These are phyloP conservation scores for Macaria liturata DNA, from an alignment of 2,888 invertebrate species.

Conservation along the genomic window DNA sequence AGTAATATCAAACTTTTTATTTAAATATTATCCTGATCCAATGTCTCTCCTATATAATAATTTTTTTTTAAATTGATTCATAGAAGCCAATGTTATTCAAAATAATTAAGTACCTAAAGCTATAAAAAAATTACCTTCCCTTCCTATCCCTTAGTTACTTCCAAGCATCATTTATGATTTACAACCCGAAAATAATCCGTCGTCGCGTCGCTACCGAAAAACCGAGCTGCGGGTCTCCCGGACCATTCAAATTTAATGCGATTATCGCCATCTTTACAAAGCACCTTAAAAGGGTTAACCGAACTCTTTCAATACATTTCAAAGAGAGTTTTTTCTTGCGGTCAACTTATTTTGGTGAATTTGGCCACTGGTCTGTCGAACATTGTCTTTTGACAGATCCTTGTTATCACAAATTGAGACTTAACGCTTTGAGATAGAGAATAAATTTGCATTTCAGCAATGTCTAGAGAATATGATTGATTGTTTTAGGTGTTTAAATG, in stretches of 20 bases:
- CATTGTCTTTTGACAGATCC: not conserved
- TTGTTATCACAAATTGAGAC: not conserved
- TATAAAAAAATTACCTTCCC: too few relatives aligned
- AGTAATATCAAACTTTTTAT: too few relatives aligned
- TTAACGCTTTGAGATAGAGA: not conserved
- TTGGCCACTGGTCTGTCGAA: constrained; percentile 21
- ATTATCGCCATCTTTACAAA: constrained; percentile 36
- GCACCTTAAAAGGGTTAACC: constrained; percentile 30
- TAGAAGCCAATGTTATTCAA: too few relatives aligned
- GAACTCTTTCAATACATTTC: constrained; percentile 6
- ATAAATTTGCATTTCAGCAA: not conserved
- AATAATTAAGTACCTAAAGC: too few relatives aligned
- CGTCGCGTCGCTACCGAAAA: constrained; percentile 31
- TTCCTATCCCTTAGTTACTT: too few relatives aligned
- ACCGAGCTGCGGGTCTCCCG: constrained; percentile 24
- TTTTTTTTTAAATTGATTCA: too few relatives aligned
- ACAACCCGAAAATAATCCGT: constrained; percentile 18
- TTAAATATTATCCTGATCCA: too few relatives aligned
- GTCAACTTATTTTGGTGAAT: constrained; percentile 11
- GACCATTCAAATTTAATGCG: constrained; percentile 38
- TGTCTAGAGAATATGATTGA: constrained; percentile 12
- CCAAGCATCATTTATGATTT: constrained; percentile 13
- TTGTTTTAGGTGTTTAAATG: constrained; percentile 10
- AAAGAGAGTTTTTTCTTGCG: constrained; percentile 11
- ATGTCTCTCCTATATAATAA: too few relatives aligned